Base-by-base conservation (phyloP, 2,888 invertebrate species). In the Sialis fuliginosa region DNA sequence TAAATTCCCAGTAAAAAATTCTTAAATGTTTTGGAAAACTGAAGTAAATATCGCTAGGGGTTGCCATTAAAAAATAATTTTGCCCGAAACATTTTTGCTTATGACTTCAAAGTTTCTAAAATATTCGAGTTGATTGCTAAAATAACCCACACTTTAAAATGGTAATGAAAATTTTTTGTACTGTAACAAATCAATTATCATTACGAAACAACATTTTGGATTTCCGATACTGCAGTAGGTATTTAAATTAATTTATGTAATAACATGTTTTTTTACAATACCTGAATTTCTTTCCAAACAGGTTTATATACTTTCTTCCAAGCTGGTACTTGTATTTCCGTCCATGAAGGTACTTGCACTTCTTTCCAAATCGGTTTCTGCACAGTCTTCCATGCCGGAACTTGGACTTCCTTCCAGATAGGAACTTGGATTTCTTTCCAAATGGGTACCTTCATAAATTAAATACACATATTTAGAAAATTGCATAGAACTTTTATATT, bases 321-420 rank as follows among this genome's bases (percentile, higher is more conserved):
- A 1, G 71, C 75, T 1, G 81, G 84, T 0, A 85, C 75, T 61
- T 81, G 74, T 54, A 81, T 75, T 55, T 79, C 78, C 56, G 81
- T 79, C 83, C 82, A 84, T 48, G 81, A 75, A 39, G 83, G 79
- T n/a, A 85, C 77, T 63, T 86, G 74, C 46, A 79, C 75, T 44
- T 84, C 83, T 60, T 84, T 83, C 86, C 85, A 86, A 4, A 77
- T 74, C 5, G 86, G 74, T 5, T 84, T 75, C 54, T 77, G 73
- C 54, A 81, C 72, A 49, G 76, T 74, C 56, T 81, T 80, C 83
- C 83, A 64, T 43, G 57, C 58, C 5, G 66, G 65, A 1, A 79
- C 76, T 62, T 79, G 68, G 42, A 76, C 65, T 57, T 78, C 75
- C 51, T 72, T 74, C 77, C 77, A 78, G 1, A 73, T 70, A 45